Percentiles rank a stretch among this genome's conserved stretches.
Evolutionary conservation across 37 sponge, comb jelly and placozoan species (phyloP).

Genomic region (Oopsacas minuta): DNA sequence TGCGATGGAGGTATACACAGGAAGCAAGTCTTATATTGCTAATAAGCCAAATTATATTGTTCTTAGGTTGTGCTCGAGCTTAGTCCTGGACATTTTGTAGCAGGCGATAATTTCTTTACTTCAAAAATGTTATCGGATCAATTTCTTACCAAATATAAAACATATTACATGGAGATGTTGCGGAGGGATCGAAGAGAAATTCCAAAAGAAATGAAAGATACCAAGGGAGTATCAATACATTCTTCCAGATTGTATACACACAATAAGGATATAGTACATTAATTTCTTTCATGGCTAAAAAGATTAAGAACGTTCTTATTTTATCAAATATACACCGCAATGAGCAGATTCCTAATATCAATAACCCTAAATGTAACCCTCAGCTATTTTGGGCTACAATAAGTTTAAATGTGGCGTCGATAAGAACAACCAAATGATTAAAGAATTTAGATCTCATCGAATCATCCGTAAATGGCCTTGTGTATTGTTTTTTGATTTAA

Average conservation of each 20-base stretch:
- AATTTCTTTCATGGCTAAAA: background rate
- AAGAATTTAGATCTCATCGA: background rate
- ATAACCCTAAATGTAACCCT: background rate
- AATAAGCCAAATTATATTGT: constrained; percentile 8
- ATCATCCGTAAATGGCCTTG: background rate
- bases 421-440: background rate
- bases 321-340: background rate
- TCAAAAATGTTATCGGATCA: background rate
- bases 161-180: background rate
- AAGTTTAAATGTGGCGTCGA: background rate
- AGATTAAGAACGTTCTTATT: background rate
- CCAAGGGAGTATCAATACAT: background rate
- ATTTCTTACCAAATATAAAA: background rate
- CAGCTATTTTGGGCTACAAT: background rate
- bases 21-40: background rate
- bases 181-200: background rate
- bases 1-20: background rate
- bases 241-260: background rate
- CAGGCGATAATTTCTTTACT: background rate
- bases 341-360: background rate
- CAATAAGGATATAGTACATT: background rate
- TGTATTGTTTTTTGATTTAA: background rate
- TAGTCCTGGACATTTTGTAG: constrained; percentile 8
- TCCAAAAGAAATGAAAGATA: background rate
- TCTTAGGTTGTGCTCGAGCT: background rate